These are phyloP conservation scores for Melanaphis sacchari DNA, from an alignment of 1,140 invertebrate species.

Conservation along the genomic window DNA sequence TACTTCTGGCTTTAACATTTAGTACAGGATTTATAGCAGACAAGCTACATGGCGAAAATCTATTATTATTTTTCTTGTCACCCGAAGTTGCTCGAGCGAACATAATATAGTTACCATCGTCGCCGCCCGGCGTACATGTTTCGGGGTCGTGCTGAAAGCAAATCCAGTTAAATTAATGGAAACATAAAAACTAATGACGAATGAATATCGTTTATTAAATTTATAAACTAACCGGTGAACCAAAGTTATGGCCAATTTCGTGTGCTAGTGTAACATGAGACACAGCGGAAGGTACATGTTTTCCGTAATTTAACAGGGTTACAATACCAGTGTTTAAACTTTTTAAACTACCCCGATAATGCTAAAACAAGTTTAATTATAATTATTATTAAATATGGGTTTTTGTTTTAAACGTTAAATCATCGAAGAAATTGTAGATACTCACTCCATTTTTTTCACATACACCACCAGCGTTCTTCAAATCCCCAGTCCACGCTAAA, in stretches of 20 bases:
- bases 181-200: not conserved
- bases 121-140: slow-evolving; percentile 86
- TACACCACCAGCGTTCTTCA: slow-evolving; percentile 93
- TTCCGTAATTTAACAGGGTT: slow-evolving; percentile 97
- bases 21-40: slow-evolving; percentile 94
- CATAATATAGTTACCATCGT: slow-evolving; percentile 98
- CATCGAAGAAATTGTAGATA: slow-evolving; percentile 49
- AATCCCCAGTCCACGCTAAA: slow-evolving; percentile 94
- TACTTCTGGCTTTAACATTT: slow-evolving; percentile 87
- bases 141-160: slow-evolving; percentile 88
- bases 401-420: slow-evolving; percentile 2
- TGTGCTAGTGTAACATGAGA: slow-evolving; percentile 98
- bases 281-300: slow-evolving; percentile 97
- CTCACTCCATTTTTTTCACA: slow-evolving; percentile 92
- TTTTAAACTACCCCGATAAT: slow-evolving; percentile 92
- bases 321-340: slow-evolving; percentile 98
- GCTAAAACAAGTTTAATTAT: slow-evolving; percentile 69
- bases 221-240: slow-evolving; percentile 81
- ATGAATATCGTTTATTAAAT: not conserved
- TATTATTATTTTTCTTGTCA: slow-evolving; percentile 95
- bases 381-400: not conserved
- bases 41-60: slow-evolving; percentile 73
- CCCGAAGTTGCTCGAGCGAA: slow-evolving; percentile 95
- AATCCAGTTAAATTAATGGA: not conserved
- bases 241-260: slow-evolving; percentile 99